Percentiles rank a stretch among this genome's conserved stretches.
These are phyloP conservation scores for Sparus aurata DNA, from an alignment of 2,797 vertebrate genomes.

Conservation along the genomic window DNA sequence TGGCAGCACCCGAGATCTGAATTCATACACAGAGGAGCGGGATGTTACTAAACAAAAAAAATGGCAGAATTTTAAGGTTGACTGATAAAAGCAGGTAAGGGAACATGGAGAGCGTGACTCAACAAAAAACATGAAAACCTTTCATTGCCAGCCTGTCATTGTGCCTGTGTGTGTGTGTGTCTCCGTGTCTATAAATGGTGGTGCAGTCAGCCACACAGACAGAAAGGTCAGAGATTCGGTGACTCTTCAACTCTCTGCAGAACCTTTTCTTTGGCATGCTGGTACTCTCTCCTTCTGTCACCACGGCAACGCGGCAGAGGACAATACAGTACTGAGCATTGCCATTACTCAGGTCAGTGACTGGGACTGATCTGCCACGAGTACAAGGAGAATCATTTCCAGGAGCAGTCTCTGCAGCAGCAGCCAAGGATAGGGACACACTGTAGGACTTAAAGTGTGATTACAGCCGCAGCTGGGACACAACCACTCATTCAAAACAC, in stretches of 20 bases:
- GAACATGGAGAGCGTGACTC: conserved; percentile 15
- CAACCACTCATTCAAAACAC: conserved; percentile 31
- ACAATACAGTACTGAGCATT: conserved; percentile 71
- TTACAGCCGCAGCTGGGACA: conserved; percentile 37
- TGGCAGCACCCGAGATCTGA: conserved; percentile 27
- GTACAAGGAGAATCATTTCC: conserved; percentile 67
- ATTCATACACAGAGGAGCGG: conserved; percentile 26
- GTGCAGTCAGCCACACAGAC: conserved; percentile 56
- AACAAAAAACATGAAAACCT: conserved; percentile 49
- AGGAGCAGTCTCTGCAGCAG: conserved; percentile 55
- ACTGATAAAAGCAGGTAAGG: conserved; percentile 52
- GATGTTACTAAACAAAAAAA: conserved; percentile 16
- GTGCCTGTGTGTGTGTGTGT: conserved; percentile 5
- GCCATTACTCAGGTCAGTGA: conserved; percentile 80
- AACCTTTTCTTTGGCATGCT: conserved; percentile 68
- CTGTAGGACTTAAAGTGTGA: conserved; percentile 30
- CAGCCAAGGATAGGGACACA: conserved; percentile 31
- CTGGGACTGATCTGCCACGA: conserved; percentile 70
- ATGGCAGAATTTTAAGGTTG: conserved; percentile 40
- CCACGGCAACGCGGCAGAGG: conserved; percentile 74
- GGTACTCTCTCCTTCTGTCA: conserved; percentile 67
- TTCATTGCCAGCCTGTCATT: conserved; percentile 42
- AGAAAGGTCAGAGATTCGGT: conserved; percentile 72
- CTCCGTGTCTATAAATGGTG: conserved; percentile 56
- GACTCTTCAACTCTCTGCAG: conserved; percentile 69